These are phyloP conservation scores for Hemicentrotus pulcherrimus DNA, from an alignment of 35 echinoderm and acorn worm genomes.

Conservation along the genomic window DNA sequence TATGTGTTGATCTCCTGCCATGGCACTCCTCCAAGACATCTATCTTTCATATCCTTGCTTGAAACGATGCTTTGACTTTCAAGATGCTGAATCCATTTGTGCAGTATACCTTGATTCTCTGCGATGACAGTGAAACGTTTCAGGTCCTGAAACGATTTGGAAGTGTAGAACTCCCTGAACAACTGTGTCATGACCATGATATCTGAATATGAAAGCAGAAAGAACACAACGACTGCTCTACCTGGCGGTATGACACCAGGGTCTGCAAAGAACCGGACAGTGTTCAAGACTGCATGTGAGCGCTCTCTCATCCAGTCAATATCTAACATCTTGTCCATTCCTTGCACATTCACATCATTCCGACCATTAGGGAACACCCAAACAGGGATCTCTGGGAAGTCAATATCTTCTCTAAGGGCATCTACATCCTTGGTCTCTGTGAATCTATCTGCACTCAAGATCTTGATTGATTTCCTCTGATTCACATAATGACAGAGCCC, in stretches of 20 bases:
- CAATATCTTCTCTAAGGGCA: too few relatives aligned
- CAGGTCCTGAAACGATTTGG: constrained; percentile 37
- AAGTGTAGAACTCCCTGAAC: constrained; percentile 63
- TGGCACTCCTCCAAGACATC: not conserved
- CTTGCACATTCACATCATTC: too few relatives aligned
- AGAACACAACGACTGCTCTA: constrained; percentile 42
- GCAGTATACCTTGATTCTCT: constrained; percentile 19
- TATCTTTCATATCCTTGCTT: too few relatives aligned
- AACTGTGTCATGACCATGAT: constrained; percentile 58
- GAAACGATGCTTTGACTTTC: too few relatives aligned
- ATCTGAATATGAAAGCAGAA: constrained; percentile 47
- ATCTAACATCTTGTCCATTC: too few relatives aligned
- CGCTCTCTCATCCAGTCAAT: too few relatives aligned
- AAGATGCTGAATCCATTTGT: too few relatives aligned
- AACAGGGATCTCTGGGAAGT: too few relatives aligned
- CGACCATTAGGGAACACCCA: too few relatives aligned
- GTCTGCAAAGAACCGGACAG: constrained; percentile 51
- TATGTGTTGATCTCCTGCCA: constrained; percentile 45
- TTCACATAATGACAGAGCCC: not conserved
- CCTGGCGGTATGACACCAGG: constrained; percentile 34
- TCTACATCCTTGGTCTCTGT: too few relatives aligned
- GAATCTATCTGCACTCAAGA: too few relatives aligned
- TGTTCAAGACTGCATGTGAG: not conserved
- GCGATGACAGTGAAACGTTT: constrained; percentile 46
- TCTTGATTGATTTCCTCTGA: not conserved